Evolutionary conservation across 2,113 vertebrate species (phyloP), one percentile per base, ranked within the genome.

Genomic region (Willisornis vidua): DNA sequence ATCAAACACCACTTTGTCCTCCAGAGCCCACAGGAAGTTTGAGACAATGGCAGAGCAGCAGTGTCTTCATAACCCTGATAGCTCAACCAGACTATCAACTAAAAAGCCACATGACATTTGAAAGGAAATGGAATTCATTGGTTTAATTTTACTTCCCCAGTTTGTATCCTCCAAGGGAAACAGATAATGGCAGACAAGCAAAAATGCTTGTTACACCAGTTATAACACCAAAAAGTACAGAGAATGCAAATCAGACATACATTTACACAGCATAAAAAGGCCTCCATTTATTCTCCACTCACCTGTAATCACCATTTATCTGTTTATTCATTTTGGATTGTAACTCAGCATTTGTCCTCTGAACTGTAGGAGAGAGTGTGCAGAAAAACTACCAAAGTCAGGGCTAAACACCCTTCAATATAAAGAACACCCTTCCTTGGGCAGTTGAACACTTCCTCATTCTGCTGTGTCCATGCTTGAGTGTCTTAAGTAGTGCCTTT

Each of bases 1-100:
- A 96, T 93, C 93, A 94, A 95, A 90, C 48, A 55, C 75, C 39
- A 90, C 95, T 94, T 70, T 96, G 93, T 95, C 85, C 90, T 77
- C 75, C 0, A 0, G 35, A 96, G 87, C 78, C 82, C 11, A 29
- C 96, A 96, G 96, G 91, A 96, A 96, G 95, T 73, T 94, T 62
- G 48, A 95, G 62, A 96, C 93, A 96, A 91, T 90, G 55, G 87
- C 89, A 83, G 81, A 91, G 81, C 62, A 96, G 91, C 82, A 87
- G 78, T 82, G 85, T 96, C 90, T 88, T 91, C 95, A 83, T 45
- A 79, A 78, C 70, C 49, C 85, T 10, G 24, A 92, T 80, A 80
- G 67, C 85, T 73, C 71, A 82, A 87, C 85, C 71, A 75, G 63
- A 83, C 93, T 91, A 61, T 52, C 87, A 70, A 79, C 66, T 89